Evolutionary conservation across 2,113 vertebrate genomes (phyloP), one percentile per base, ranked within the genome.

Genomic region (Pollimyrus isidori): DNA sequence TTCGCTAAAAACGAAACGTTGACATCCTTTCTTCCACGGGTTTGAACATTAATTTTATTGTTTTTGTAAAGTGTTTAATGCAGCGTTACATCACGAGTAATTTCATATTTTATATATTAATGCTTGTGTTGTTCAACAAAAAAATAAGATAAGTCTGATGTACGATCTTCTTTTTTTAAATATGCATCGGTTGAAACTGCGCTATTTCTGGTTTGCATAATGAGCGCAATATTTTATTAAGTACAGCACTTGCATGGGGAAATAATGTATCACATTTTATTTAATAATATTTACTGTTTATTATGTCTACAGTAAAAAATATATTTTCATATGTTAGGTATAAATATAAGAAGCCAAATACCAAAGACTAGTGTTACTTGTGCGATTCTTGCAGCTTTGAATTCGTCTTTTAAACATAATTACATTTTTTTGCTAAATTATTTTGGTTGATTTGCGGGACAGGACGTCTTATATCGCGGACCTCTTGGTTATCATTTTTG

Each of bases 401-500:
- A 30, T 30, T 30, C 62, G 62, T 69, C 62, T 30, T 30, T 69
- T 69, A 69, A 69, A 69, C 62, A 69, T 26, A 30, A 62, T 58
- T 23, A 58, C n/a, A n/a, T 26, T 30, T 30, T 69, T 26, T 69
- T 69, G 62, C 73, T 39, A 80, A 80, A 80, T 80, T 80, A 80
- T 42, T 80, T 80, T 42, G 35, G 69, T 17, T 76, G 35, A 80
- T 80, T 80, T 80, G 73, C 35, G 4, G 73, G 73, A 80, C 73
- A 80, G 30, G 30, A 42, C 15, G 7, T 80, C 35, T 80, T 21
- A 42, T 35, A 80, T 92, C 93, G 90, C 82, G 92, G 92, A 91
- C 90, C 92, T 92, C 93, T 84, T 21, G 39, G 7, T 46, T 46
- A 46, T 82, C 39, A 82, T 84, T 94, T 93, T 93, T 39, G 73